These are phyloP conservation scores for Microvelia longipes DNA, from an alignment of 1,140 invertebrate species.

Conservation along the genomic window DNA sequence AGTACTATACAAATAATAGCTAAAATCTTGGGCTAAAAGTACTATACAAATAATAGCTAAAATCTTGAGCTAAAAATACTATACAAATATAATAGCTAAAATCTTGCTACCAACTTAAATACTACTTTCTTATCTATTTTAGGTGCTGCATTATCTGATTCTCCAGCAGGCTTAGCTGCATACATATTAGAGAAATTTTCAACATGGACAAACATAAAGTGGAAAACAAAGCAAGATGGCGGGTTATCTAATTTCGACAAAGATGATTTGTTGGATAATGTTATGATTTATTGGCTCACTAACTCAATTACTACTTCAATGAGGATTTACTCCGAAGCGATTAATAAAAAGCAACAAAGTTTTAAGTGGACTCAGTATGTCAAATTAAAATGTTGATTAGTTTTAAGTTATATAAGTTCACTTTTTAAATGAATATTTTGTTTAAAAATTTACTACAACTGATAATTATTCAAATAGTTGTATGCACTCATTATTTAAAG, in stretches of 20 bases:
- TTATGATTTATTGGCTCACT: constrained; percentile 77
- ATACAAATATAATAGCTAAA: too few species aligned
- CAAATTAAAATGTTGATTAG: too few species aligned
- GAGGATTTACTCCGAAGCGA: constrained; percentile 55
- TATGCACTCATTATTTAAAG: too few species aligned
- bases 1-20: too few species aligned
- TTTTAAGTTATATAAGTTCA: too few species aligned
- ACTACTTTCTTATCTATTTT: constrained; percentile 13
- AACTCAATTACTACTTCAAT: constrained; percentile 58
- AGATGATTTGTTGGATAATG: constrained; percentile 67
- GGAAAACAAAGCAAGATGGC: constrained; percentile 44
- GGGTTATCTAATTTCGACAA: constrained; percentile 45
- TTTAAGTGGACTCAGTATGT: constrained; percentile 31
- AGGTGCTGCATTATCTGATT: constrained; percentile 42
- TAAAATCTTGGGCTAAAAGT: too few species aligned
- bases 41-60: too few species aligned
- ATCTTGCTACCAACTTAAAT: too few species aligned
- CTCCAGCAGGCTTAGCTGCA: constrained; percentile 48
- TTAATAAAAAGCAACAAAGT: constrained; percentile 28
- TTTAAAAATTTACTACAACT: too few species aligned
- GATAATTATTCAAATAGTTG: too few species aligned
- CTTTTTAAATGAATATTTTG: too few species aligned
- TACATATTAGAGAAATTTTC: constrained; percentile 63
- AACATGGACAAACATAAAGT: constrained; percentile 44
- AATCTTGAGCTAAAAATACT: too few species aligned